Conservation (phyloP, 2,797 vertebrate genomes). For the Propithecus deckenii region DNA sequence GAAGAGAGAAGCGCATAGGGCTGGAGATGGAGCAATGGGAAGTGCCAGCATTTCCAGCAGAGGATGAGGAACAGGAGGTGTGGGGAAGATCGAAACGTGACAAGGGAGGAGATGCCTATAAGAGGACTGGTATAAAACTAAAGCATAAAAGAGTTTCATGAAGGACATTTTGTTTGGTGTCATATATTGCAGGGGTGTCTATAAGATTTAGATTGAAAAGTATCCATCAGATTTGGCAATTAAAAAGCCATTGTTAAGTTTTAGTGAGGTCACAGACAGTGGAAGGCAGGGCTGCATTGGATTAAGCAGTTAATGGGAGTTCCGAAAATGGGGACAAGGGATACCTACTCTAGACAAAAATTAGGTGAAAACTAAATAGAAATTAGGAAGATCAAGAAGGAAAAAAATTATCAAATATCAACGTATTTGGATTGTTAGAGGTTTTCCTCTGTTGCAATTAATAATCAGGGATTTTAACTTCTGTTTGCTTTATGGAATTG, state of each 20-base stretch:
- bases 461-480: constrained; percentile 7
- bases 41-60: not conserved
- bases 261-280: not conserved
- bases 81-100: not conserved
- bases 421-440: not conserved
- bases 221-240: not conserved
- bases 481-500: not conserved
- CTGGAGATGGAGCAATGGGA: not conserved
- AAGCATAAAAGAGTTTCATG: not conserved
- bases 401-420: not conserved
- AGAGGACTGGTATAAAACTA: not conserved
- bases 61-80: not conserved
- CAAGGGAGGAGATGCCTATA: not conserved
- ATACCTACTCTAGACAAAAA: not conserved
- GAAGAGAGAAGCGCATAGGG: not conserved
- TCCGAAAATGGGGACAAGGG: not conserved
- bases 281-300: not conserved
- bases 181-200: not conserved
- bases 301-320: not conserved
- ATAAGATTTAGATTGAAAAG: not conserved
- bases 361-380: not conserved
- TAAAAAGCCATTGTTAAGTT: not conserved
- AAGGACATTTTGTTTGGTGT: not conserved
- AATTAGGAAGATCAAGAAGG: not conserved
- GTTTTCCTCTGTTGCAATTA: not conserved